Percentiles rank a stretch among this genome's conserved stretches.
Evolutionary conservation across 2,113 vertebrate species (phyloP).

Genomic region (Malurus cyaneus): DNA sequence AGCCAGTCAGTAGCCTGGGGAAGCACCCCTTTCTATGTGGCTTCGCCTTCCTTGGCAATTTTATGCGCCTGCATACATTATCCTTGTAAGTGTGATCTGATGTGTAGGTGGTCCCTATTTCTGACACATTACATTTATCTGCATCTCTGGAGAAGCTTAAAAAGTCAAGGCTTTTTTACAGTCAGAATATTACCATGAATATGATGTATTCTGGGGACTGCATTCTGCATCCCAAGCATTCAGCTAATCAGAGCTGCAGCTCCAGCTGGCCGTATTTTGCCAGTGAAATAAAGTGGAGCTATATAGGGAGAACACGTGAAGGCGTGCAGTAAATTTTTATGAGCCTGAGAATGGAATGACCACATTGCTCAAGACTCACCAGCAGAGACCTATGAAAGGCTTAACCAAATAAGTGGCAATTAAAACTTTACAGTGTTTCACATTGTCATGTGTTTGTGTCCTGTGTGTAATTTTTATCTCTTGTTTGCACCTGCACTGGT

Average conservation of each 20-base stretch:
- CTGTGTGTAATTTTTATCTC: not conserved
- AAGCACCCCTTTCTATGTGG: conserved; percentile 54
- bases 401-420: conserved; percentile 8
- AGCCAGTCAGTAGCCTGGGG: conserved; percentile 29
- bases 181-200: conserved; percentile 36
- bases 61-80: conserved; percentile 32
- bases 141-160: conserved; percentile 55
- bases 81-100: conserved; percentile 55
- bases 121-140: conserved; percentile 59
- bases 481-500: not conserved
- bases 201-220: conserved; percentile 47
- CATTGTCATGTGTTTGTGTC: not conserved
- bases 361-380: conserved; percentile 43
- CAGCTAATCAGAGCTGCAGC: conserved; percentile 52
- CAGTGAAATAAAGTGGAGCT: conserved; percentile 23
- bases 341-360: conserved; percentile 23
- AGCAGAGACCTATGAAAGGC: conserved; percentile 1
- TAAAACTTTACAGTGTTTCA: conserved; percentile 5
- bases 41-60: conserved; percentile 47
- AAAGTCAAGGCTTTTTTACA: conserved; percentile 34
- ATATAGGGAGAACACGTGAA: conserved; percentile 44
- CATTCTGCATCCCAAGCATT: conserved; percentile 37
- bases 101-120: conserved; percentile 63
- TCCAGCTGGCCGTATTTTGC: conserved; percentile 53
- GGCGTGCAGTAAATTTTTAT: conserved; percentile 48